Base-by-base conservation (phyloP, 2,113 vertebrate species). In the Girardinichthys multiradiatus region DNA sequence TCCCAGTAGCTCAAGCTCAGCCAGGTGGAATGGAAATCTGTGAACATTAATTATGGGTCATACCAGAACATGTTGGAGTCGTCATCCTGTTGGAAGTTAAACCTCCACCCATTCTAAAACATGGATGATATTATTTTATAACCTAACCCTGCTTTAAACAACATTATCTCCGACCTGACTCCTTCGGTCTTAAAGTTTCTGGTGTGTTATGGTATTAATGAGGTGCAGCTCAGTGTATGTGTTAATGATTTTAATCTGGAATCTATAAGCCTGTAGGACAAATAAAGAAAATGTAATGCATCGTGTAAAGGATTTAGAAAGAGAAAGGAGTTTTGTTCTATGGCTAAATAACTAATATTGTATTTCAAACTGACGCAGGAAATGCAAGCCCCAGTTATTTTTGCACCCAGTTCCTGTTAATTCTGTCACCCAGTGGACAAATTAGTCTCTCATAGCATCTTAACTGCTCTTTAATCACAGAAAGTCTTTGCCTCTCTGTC, bases 391-490 rank as follows among this genome's bases (percentile, higher is more conserved):
- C 68, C 63, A 48, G 65, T 71, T 68, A 68, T 19, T 67, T 79
- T n/a, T 68, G 74, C 65, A 14, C 31, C 72, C 64, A 74, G 37
- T 80, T 86, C 79, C 83, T 82, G 86, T 84, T 86, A 74, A 64
- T 77, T 82, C 71, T 70, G 73, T 83, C 82, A 66, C 84, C 72
- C 65, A 66, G 80, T 64, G 85, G 87, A 89, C 79, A 88, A 78
- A 85, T 86, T 72, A 82, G 83, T 81, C 83, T 77, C 84, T 86
- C 81, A 72, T 76, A 76, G 80, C 82, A 72, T 84, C 84, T 86
- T 80, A 83, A 80, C 80, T 69, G 83, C 82, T 88, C 84, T 76
- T 83, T 87, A 86, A 87, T 90, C 75, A 78, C 12, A 27, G 64
- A 81, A 73, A 87, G 74, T 73, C 80, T 83, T 75, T 77, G 64